Evolutionary conservation across 2,797 vertebrate genomes (phyloP).

Genomic region (Heliangelus exortis): DNA sequence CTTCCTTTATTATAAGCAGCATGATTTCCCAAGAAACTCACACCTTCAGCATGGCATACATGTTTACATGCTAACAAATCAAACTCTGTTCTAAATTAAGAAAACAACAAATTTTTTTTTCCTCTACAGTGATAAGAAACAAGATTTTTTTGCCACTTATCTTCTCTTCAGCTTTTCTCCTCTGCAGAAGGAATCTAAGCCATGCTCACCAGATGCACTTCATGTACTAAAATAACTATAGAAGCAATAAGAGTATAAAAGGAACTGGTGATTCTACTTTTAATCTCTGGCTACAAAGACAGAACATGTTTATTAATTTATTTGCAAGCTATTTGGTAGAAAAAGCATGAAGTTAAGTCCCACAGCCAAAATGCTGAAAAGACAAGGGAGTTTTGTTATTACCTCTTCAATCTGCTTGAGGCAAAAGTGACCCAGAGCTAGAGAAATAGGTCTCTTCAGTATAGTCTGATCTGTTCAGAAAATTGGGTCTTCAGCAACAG

Average conservation of each 20-base stretch:
- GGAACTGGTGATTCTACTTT: not conserved
- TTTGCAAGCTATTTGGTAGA: not conserved
- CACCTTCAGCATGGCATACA: not conserved
- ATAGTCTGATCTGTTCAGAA: not conserved
- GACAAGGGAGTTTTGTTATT: not conserved
- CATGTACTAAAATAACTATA: not conserved
- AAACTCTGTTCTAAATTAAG: not conserved
- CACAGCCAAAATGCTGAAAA: not conserved
- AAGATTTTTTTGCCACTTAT: not conserved
- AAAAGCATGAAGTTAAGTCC: not conserved
- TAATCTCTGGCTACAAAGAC: not conserved
- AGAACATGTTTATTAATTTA: not conserved
- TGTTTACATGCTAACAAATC: not conserved
- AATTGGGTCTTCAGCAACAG: not conserved
- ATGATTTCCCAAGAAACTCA: not conserved
- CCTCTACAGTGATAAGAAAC: not conserved
- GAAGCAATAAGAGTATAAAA: not conserved
- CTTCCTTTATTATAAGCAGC: not conserved
- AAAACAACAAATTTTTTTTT: not conserved
- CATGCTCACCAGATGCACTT: not conserved
- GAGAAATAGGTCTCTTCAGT: not conserved
- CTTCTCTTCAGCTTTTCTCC: not conserved
- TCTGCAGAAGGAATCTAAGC: not conserved
- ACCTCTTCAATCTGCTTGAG: not conserved
- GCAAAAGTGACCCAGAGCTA: not conserved